These are phyloP conservation scores for Portevinia maculata DNA, from an alignment of 2,888 invertebrate species.

Conservation along the genomic window DNA sequence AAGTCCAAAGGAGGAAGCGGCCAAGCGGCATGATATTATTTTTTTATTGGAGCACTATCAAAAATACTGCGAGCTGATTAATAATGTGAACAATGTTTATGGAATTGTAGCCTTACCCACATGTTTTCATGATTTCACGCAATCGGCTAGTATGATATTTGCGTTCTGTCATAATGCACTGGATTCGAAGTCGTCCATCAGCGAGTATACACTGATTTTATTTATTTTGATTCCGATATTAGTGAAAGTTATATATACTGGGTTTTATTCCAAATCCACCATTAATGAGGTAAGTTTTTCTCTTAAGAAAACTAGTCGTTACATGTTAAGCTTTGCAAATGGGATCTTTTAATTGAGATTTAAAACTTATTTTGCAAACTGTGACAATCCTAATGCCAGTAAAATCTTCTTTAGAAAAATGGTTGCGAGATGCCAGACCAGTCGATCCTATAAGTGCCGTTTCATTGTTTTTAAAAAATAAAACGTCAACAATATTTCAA, in stretches of 20 bases:
- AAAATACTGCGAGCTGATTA: slow-evolving; percentile 76
- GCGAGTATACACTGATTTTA: slow-evolving; percentile 76
- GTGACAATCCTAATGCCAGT: no score
- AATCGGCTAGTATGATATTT: slow-evolving; percentile 78
- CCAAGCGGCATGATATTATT: slow-evolving; percentile 41
- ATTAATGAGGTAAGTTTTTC: slow-evolving; percentile 77
- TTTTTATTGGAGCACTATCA: slow-evolving; percentile 73
- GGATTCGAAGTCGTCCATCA: slow-evolving; percentile 58
- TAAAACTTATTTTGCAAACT: no score
- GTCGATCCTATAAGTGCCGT: no score
- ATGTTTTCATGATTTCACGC: slow-evolving; percentile 79
- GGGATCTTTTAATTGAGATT: no score
- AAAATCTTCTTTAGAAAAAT: no score
- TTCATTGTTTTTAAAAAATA: no score
- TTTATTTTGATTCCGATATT: slow-evolving; percentile 77
- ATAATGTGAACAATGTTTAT: slow-evolving; percentile 77
- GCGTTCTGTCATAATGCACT: slow-evolving; percentile 78
- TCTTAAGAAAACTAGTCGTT: no score
- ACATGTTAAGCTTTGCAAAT: no score
- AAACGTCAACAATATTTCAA: no score
- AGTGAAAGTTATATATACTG: slow-evolving; percentile 77
- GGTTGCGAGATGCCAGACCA: no score
- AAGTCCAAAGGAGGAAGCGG: background rate
- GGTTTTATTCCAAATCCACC: slow-evolving; percentile 77
- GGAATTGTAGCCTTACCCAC: slow-evolving; percentile 73